Conservation (phyloP, 2,888 invertebrate species). For the Drosophila mimica region DNA sequence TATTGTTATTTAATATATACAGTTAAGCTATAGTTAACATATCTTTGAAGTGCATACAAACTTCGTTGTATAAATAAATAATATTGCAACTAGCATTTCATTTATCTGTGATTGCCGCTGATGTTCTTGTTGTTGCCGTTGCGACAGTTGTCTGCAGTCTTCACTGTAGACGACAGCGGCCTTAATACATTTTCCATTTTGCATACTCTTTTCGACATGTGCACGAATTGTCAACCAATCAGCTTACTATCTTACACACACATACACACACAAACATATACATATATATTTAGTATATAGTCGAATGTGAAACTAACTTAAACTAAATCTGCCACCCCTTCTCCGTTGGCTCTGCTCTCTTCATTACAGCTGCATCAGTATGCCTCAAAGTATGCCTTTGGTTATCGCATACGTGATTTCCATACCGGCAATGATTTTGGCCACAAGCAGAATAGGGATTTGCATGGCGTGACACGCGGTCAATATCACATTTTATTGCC, state of each 20-base stretch:
- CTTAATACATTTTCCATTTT: constrained; percentile 72
- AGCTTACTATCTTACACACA: constrained; percentile 17
- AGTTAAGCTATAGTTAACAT: neutral
- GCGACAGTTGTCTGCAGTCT: constrained; percentile 42
- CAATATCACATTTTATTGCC: constrained; percentile 92
- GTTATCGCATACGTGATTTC: constrained; percentile 90
- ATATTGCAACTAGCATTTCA: neutral
- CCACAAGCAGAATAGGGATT: constrained; percentile 89
- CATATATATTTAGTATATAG: neutral
- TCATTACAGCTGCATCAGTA: constrained; percentile 86
- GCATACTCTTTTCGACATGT: constrained; percentile 60
- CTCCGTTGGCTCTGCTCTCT: constrained; percentile 7
- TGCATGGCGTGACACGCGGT: constrained; percentile 89
- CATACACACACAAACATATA: neutral
- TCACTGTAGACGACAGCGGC: constrained; percentile 77
- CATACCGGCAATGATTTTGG: constrained; percentile 91
- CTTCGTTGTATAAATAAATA: neutral
- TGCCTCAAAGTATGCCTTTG: constrained; percentile 88
- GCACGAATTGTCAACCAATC: constrained; percentile 61
- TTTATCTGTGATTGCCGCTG: constrained; percentile 17
- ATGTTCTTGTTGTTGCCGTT: constrained; percentile 15
- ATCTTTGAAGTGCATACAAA: constrained; percentile 3
- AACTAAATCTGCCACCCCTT: constrained; percentile 14
- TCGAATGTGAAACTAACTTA: constrained; percentile 30
- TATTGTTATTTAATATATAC: neutral